Percentiles rank a stretch among this genome's conserved stretches.
These are phyloP conservation scores for Atta texana DNA, from an alignment of 1,140 invertebrate species.

Conservation along the genomic window DNA sequence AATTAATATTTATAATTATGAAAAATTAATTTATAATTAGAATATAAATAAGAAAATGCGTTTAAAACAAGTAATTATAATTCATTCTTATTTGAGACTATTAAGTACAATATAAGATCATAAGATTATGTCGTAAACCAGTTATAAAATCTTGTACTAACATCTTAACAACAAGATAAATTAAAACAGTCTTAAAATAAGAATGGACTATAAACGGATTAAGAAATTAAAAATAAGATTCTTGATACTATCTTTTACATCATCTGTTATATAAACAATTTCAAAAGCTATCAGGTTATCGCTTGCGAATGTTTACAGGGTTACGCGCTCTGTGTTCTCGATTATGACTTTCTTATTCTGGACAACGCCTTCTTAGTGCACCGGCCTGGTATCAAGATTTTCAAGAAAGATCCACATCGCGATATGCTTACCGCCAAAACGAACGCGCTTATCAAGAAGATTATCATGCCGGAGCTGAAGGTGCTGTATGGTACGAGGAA, in stretches of 20 bases:
- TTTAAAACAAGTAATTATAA: too few relatives aligned
- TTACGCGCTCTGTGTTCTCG: constrained; percentile 94
- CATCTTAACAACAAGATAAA: too few relatives aligned
- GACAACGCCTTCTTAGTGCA: constrained; percentile 96
- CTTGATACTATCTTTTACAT: background rate
- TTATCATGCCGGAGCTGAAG: constrained; percentile 94
- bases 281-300: background rate
- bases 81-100: too few relatives aligned
- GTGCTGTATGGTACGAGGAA: constrained; percentile 92
- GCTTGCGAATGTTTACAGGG: constrained; percentile 88
- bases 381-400: constrained; percentile 94
- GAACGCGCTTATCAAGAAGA: constrained; percentile 92
- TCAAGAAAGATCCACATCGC: constrained; percentile 91
- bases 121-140: too few relatives aligned
- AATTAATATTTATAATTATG: too few relatives aligned
- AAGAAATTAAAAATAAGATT: background rate
- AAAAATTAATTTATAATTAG: too few relatives aligned
- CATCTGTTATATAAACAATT: constrained; percentile 6
- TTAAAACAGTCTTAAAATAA: too few relatives aligned
- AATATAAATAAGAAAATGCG: background rate
- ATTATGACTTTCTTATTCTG: constrained; percentile 96
- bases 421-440: constrained; percentile 92
- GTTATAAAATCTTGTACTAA: too few relatives aligned
- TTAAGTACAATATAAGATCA: too few relatives aligned
- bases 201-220: too few relatives aligned